Evolutionary conservation across 2,797 vertebrate species (phyloP), one percentile per base, ranked within the genome.

Genomic region (Pseudochirops corinnae): DNA sequence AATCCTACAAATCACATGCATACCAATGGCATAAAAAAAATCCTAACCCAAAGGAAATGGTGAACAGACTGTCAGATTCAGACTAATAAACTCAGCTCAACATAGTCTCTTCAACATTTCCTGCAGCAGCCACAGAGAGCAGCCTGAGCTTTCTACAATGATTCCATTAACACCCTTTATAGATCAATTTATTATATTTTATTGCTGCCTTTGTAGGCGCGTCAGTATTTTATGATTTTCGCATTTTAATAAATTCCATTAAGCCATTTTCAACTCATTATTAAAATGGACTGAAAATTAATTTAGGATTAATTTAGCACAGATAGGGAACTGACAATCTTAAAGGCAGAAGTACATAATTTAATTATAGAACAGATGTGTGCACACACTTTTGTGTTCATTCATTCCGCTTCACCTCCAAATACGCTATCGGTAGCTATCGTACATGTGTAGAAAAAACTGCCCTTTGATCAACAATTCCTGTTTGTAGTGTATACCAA

Each of bases 1-100:
- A 57, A 57, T 57, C 39, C 74, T 46, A 31, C 39, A 82, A 82
- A 18, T 46, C 39, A 46, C 24, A 87, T 46, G 39, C n/a, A 74
- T 39, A 21, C 33, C 24, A 55, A 87, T 0, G 28, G 39, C n/a
- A 93, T 0, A 58, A 52, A 92, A 92, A 52, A 91, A 58, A 57
- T 91, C 31, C 55, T 74, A 31, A 92, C 82, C 28, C 90, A 96
- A 96, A 94, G 93, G 57, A 96, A 96, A 94, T 91, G 55, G 90
- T 56, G 91, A 94, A 39, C 11, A n/a, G 18, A 93, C 31, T 53
- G 29, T 28, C 62, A 91, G 46, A 50, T 91, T 55, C 56, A 53
- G 6, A 95, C 21, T 56, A 94, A 93, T 94, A 62, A 91, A 33
- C 46, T 94, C 87, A 67, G 82, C 56, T 92, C 28, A 56, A 5